Evolutionary conservation across 2,113 vertebrate species (phyloP).

Genomic region (Malurus elegans): DNA sequence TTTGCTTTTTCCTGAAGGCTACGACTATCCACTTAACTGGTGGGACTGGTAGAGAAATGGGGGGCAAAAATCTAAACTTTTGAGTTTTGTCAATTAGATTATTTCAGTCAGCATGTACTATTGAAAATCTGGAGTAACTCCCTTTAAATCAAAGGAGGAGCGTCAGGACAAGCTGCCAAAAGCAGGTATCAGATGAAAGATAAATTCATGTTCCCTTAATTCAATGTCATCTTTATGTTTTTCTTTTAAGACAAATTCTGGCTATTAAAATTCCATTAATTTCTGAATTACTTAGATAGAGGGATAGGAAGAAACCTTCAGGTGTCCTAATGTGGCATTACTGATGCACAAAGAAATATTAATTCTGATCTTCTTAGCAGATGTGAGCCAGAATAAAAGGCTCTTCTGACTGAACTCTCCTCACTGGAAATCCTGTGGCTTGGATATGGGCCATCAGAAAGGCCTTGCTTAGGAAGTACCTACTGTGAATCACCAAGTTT

Average conservation of each 20-base stretch:
- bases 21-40: not conserved
- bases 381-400: not conserved
- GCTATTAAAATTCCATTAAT: conserved; percentile 14
- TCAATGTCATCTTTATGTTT: not conserved
- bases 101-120: not conserved
- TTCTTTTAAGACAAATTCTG: not conserved
- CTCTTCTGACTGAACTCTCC: not conserved
- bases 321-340: not conserved
- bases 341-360: not conserved
- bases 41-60: not conserved
- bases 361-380: not conserved
- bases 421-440: not conserved
- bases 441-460: not conserved
- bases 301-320: not conserved
- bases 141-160: not conserved
- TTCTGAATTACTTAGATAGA: not conserved
- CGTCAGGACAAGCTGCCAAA: not conserved
- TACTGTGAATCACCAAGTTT: not conserved
- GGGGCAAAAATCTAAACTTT: not conserved
- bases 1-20: not conserved
- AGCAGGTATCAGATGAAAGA: not conserved
- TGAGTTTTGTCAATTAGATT: not conserved
- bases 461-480: not conserved
- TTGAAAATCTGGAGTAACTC: not conserved
- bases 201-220: not conserved